Conservation (phyloP, 2,113 vertebrate species). For the Lethenteron camtschaticum region DNA sequence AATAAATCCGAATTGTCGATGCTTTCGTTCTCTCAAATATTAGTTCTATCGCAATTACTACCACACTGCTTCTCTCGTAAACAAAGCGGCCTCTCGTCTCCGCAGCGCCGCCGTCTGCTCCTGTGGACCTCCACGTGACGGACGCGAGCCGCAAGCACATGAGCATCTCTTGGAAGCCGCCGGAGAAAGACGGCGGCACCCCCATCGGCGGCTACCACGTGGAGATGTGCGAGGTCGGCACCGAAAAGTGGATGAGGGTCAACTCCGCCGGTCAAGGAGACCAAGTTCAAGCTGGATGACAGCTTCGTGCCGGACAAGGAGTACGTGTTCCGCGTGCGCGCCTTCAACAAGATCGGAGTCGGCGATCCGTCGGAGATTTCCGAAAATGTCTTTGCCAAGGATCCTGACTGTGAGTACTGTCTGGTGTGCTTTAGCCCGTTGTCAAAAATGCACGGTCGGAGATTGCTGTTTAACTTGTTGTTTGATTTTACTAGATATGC, state of each 20-base stretch:
- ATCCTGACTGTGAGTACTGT: conserved; percentile 68
- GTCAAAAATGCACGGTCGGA: too few relatives aligned
- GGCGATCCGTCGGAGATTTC: conserved; percentile 80
- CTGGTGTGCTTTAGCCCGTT: not conserved
- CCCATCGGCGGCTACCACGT: conserved; percentile 79
- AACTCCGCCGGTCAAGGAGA: conserved; percentile 74
- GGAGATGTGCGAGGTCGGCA: conserved; percentile 71
- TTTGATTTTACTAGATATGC: too few relatives aligned
- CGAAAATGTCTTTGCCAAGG: conserved; percentile 74
- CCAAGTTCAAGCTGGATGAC: conserved; percentile 64
- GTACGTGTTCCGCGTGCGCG: conserved; percentile 68
- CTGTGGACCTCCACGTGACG: conserved; percentile 49
- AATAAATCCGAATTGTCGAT: too few relatives aligned
- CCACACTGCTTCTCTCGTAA: too few relatives aligned
- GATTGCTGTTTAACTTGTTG: too few relatives aligned
- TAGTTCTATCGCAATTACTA: too few relatives aligned
- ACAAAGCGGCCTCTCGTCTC: conserved; percentile 8
- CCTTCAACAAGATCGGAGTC: conserved; percentile 65
- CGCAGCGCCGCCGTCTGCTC: conserved; percentile 64
- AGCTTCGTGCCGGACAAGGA: conserved; percentile 83
- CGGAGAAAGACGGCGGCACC: conserved; percentile 66
- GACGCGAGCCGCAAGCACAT: conserved; percentile 75
- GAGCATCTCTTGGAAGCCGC: conserved; percentile 68
- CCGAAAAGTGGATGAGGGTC: conserved; percentile 86
- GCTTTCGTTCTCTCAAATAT: too few relatives aligned